Evolutionary conservation across 2,888 invertebrate genomes (phyloP), one percentile per base, ranked within the genome.

Genomic region (Anoncus sp.): DNA sequence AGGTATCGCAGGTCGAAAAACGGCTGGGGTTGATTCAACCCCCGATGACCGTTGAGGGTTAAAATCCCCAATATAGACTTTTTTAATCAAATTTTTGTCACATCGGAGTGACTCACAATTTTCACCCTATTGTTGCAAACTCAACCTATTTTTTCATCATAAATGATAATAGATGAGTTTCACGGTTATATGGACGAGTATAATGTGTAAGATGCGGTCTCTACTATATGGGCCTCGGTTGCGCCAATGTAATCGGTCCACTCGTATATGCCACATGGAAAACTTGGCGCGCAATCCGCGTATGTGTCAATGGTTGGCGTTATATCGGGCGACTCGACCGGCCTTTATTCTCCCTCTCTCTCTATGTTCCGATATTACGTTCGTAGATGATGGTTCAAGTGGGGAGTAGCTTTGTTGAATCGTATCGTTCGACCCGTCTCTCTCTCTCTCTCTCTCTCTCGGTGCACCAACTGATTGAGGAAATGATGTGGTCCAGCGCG

Each of bases 391-490:
- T 75, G 40, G 53, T 62, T 35, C 57, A 66, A 65, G 65, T 24
- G 70, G 71, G 71, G 79, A 74, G 74, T 69, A 22, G 55, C 62
- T 79, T 81, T 74, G 71, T 77, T n/a, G n/a, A n/a, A 79, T 75
- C 62, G 71, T 69, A 72, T 75, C 69, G 59, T 70, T 57, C 65
- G n/a, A 51, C 47, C 74, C 77, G 62, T 72, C 65, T 76, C 80
- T 53, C 63, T 72, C 70, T 59, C 66, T 69, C 70, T 43, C 49
- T 70, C 51, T 53, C 65, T 57, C 77, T 51, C 63, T 45, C 65
- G 65, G 67, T 73, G 65, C 74, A 77, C 74, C 65, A 66, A 80
- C 82, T 84, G 83, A 84, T 84, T 84, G 84, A 84, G 84, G 84
- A 84, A 84, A 84, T 84, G 84, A 84, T 84, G 79, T 72, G 75